These are phyloP conservation scores for Drosophila picticornis DNA, from an alignment of 2,888 invertebrate genomes.

Conservation along the genomic window DNA sequence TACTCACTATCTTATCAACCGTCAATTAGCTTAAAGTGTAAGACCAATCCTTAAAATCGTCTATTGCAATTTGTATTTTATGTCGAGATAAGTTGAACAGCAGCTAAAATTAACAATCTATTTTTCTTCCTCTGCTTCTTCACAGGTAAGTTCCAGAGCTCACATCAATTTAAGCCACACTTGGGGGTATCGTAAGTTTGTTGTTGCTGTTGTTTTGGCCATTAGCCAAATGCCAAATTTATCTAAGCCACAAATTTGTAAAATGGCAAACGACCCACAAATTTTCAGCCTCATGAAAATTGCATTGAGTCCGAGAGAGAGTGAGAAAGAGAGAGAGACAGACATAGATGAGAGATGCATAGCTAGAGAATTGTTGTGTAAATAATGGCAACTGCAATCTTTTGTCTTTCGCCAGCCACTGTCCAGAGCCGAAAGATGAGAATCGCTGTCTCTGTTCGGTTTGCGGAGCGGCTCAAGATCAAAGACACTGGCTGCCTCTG, in stretches of 20 bases:
- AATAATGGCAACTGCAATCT: constrained; percentile 50
- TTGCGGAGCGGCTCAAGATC: constrained; percentile 47
- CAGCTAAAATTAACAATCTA: constrained; percentile 45
- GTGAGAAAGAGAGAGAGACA: constrained; percentile 21
- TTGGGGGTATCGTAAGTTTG: constrained; percentile 63
- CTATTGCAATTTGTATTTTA: constrained; percentile 30
- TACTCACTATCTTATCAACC: constrained; percentile 14
- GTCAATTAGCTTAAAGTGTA: constrained; percentile 33
- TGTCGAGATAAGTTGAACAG: constrained; percentile 28
- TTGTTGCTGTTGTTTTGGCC: constrained; percentile 30
- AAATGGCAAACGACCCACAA: constrained; percentile 33
- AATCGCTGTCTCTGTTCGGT: constrained; percentile 24
- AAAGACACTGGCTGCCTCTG: constrained; percentile 30
- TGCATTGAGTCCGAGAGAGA: constrained; percentile 1
- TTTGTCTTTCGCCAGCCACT: constrained; percentile 58
- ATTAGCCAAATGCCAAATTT: constrained; percentile 62
- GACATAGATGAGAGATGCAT: constrained; percentile 18
- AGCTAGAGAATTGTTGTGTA: constrained; percentile 40
- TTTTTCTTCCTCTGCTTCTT: constrained; percentile 39
- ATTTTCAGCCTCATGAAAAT: constrained; percentile 33
- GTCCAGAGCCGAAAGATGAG: constrained; percentile 10
- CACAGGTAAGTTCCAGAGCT: constrained; percentile 66
- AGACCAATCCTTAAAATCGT: constrained; percentile 33
- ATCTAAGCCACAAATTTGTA: constrained; percentile 48
- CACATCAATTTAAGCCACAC: constrained; percentile 42